Percentiles rank a stretch among this genome's conserved stretches.
These are phyloP conservation scores for Zele albiditarsus DNA, from an alignment of 2,888 invertebrate genomes.

Conservation along the genomic window DNA sequence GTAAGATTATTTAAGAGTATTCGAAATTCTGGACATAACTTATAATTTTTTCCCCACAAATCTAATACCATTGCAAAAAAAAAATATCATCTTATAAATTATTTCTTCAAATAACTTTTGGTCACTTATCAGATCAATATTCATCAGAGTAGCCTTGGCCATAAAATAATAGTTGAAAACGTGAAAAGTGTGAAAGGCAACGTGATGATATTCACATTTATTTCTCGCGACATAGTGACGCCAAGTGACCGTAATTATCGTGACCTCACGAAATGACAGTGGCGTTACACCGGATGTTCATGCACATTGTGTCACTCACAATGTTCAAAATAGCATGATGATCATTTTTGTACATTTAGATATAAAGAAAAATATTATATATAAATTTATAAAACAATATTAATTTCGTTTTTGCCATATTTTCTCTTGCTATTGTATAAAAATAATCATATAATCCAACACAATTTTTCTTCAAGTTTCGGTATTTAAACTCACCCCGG, in stretches of 20 bases:
- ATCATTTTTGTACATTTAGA: constrained; percentile 45
- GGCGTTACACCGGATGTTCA: constrained; percentile 57
- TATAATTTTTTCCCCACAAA: too few species aligned
- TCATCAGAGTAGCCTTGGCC: too few species aligned
- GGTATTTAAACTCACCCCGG: constrained; percentile 73
- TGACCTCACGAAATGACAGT: constrained; percentile 48
- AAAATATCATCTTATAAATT: too few species aligned
- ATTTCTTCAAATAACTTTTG: too few species aligned
- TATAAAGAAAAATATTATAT: background rate
- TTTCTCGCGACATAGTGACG: constrained; percentile 17
- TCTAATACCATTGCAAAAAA: too few species aligned
- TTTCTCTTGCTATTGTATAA: too few species aligned
- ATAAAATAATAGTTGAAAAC: too few species aligned
- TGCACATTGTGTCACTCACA: constrained; percentile 55
- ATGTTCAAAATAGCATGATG: constrained; percentile 59
- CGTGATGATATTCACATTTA: too few species aligned
- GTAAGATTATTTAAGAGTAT: too few species aligned
- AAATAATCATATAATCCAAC: background rate
- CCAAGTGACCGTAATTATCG: constrained; percentile 50
- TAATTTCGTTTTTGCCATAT: background rate
- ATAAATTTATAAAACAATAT: background rate
- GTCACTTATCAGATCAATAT: too few species aligned
- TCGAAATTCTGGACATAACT: too few species aligned
- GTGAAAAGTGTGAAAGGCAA: too few species aligned
- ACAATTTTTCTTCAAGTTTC: constrained; percentile 1